These are phyloP conservation scores for Trileptium ribeirensis DNA, from an alignment of 2,888 invertebrate genomes.

Conservation along the genomic window DNA sequence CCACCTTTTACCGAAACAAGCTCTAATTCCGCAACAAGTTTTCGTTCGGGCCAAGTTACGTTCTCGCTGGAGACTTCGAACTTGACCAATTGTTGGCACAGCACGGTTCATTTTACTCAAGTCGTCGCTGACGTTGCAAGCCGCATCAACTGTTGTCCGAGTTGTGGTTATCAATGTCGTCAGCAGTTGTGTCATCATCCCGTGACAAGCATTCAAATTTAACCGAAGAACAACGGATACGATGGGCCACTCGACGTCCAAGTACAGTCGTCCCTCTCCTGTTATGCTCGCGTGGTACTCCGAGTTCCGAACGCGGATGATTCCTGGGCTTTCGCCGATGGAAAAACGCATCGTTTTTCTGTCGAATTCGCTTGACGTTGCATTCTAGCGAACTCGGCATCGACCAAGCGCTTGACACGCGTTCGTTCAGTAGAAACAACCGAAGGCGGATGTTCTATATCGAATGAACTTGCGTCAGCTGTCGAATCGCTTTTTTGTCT, in stretches of 20 bases:
- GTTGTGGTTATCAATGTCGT: too few species aligned
- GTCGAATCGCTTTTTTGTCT: too few species aligned
- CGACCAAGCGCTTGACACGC: neutral
- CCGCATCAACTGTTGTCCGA: too few species aligned
- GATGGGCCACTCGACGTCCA: neutral
- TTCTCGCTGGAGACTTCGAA: neutral
- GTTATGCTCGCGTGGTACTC: neutral
- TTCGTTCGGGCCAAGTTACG: neutral
- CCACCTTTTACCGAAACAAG: neutral
- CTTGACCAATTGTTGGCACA: neutral
- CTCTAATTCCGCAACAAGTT: constrained; percentile 3
- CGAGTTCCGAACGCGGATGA: neutral
- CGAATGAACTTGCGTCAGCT: too few species aligned
- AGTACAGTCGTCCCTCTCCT: too few species aligned
- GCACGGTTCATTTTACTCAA: neutral
- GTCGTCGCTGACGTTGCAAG: too few species aligned
- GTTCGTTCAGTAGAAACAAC: neutral
- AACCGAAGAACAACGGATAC: neutral
- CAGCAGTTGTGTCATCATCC: neutral
- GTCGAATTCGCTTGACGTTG: neutral
- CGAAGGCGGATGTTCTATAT: neutral
- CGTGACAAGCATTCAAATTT: neutral
- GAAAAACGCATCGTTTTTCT: neutral
- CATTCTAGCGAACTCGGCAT: neutral
- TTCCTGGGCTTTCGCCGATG: too few species aligned